Evolutionary conservation across 2,113 vertebrate species (phyloP).

Genomic region (Geococcyx californianus): DNA sequence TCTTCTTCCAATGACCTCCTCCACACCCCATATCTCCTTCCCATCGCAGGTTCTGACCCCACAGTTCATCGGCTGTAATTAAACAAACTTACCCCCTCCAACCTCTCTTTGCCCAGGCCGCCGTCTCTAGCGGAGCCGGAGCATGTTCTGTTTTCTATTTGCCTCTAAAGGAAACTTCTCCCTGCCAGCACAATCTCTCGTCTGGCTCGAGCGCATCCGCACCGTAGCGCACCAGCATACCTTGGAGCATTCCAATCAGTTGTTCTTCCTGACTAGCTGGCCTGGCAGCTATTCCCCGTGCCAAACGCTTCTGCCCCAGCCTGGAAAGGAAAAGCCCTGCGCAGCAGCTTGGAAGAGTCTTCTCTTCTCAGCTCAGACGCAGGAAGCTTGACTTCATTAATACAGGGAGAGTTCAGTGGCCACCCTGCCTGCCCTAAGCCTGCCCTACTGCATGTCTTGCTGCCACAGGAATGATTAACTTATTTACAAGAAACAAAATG

Average conservation of each 20-base stretch:
- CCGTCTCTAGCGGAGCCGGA: background rate
- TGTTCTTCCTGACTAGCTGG: slow-evolving; percentile 53
- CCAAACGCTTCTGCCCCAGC: slow-evolving; percentile 44
- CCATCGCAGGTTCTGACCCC: background rate
- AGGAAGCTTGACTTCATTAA: background rate
- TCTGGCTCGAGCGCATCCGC: slow-evolving; percentile 19
- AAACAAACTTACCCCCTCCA: slow-evolving; percentile 18
- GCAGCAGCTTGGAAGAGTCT: slow-evolving; percentile 1
- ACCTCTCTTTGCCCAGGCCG: background rate
- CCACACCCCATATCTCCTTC: background rate
- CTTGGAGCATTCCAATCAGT: slow-evolving; percentile 45
- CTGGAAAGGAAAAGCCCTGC: background rate
- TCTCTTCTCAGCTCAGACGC: background rate
- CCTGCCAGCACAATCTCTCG: slow-evolving; percentile 10
- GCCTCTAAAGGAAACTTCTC: background rate
- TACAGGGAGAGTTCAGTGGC: background rate
- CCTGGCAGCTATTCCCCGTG: slow-evolving; percentile 18
- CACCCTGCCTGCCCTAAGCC: background rate
- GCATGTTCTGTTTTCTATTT: background rate
- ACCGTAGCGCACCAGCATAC: slow-evolving; percentile 38
- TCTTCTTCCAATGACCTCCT: background rate
- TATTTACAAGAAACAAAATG: background rate
- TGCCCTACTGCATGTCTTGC: background rate
- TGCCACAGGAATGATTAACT: background rate
- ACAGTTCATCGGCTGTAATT: background rate